phyloP scores from a whole-genome alignment of 1,140 invertebrate species.

The Drosophila pachea region DNA sequence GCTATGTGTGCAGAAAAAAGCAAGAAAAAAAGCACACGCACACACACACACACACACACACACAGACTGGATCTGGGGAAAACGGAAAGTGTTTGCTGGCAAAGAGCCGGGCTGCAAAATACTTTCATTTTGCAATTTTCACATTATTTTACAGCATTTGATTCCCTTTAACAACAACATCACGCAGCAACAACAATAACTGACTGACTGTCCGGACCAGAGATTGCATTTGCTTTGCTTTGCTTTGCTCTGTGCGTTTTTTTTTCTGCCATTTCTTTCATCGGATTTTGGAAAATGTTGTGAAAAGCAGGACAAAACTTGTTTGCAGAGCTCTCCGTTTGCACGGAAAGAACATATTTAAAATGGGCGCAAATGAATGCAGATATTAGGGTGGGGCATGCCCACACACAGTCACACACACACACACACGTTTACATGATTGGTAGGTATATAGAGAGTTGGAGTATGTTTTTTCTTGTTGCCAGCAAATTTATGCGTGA shows the following conservation, averaged over 20 bases:
- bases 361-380: slow-evolving; percentile 15
- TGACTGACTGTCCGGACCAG: slow-evolving; percentile 26
- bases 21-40: neutral
- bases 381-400: slow-evolving; percentile 10
- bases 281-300: slow-evolving; percentile 28
- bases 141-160: slow-evolving; percentile 58
- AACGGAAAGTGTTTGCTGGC: slow-evolving; percentile 39
- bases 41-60: neutral
- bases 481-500: slow-evolving; percentile 49
- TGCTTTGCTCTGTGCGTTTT: slow-evolving; percentile 34
- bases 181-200: slow-evolving; percentile 20
- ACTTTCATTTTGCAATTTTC: slow-evolving; percentile 47
- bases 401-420: slow-evolving; percentile 4
- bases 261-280: slow-evolving; percentile 29
- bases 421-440: slow-evolving; percentile 7
- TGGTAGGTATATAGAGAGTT: neutral
- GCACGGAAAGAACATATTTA: slow-evolving; percentile 21
- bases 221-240: slow-evolving; percentile 38
- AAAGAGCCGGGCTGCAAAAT: slow-evolving; percentile 36
- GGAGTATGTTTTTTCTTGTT: slow-evolving; percentile 22
- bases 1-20: slow-evolving; percentile 2
- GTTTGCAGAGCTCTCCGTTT: slow-evolving; percentile 47
- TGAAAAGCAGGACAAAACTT: slow-evolving; percentile 38
- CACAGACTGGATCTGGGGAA: neutral
- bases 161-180: slow-evolving; percentile 33